Percentiles rank a stretch among this genome's conserved stretches.
phyloP scores from a whole-genome alignment of 2,888 invertebrate genomes.

The Litoditis marina region DNA sequence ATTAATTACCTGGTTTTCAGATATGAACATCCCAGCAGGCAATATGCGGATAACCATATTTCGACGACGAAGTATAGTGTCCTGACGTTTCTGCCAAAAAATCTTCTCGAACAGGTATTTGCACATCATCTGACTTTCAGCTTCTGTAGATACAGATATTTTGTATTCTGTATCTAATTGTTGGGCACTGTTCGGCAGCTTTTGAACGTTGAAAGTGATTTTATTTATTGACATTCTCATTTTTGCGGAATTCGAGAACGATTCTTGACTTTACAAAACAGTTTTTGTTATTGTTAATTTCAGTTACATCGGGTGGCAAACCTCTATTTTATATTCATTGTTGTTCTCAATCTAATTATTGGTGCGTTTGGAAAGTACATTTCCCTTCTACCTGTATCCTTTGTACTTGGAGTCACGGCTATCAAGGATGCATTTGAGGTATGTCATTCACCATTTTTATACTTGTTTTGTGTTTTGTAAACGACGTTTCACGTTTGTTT shows the following conservation, averaged over 20 bases:
- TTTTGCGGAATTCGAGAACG: too few relatives aligned
- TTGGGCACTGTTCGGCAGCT: too few relatives aligned
- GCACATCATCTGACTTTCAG: too few relatives aligned
- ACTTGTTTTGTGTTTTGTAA: too few relatives aligned
- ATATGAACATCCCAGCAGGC: constrained; percentile 42
- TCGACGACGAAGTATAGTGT: constrained; percentile 91
- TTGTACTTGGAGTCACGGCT: constrained; percentile 88
- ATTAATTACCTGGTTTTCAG: constrained; percentile 12
- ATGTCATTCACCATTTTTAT: too few relatives aligned
- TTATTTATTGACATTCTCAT: too few relatives aligned
- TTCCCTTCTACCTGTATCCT: constrained; percentile 81
- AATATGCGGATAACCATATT: constrained; percentile 77
- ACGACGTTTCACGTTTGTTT: too few relatives aligned
- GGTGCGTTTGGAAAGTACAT: constrained; percentile 46
- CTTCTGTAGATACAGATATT: too few relatives aligned
- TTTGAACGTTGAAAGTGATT: too few relatives aligned
- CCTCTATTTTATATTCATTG: constrained; percentile 93
- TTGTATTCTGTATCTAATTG: not conserved
- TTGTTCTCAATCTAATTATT: constrained; percentile 90
- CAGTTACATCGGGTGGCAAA: constrained; percentile 96
- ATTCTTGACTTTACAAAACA: not conserved
- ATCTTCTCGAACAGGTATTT: constrained; percentile 79
- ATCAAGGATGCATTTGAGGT: constrained; percentile 97
- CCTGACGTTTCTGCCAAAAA: constrained; percentile 89
- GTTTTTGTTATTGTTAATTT: constrained; percentile 5